Evolutionary conservation across 23 tunicate species (phyloP).

Genomic region (Halocynthia roretzi): DNA sequence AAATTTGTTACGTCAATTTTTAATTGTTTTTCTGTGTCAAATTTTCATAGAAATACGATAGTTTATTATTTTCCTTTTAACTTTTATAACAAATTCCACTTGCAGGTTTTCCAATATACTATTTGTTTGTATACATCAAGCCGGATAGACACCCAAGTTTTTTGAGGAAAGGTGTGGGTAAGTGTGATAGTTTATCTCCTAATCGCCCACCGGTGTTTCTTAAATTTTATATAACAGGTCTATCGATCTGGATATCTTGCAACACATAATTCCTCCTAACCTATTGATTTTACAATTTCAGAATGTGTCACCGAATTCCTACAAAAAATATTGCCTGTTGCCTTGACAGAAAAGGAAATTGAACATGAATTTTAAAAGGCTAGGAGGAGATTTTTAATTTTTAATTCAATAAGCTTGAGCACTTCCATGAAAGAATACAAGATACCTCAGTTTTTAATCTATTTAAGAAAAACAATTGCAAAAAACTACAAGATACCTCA

Average conservation of each 20-base stretch:
- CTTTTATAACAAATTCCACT: too few relatives aligned
- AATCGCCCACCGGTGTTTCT: neutral
- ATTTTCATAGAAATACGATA: neutral
- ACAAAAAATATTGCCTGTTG: slow-evolving; percentile 64
- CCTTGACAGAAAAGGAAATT: slow-evolving; percentile 38
- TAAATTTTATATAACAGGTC: neutral
- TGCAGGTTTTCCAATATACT: slow-evolving; percentile 64
- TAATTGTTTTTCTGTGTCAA: neutral
- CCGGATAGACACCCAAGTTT: slow-evolving; percentile 25
- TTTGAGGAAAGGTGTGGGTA: slow-evolving; percentile 10
- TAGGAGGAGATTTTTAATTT: neutral
- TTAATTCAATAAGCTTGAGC: neutral
- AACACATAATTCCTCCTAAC: too few relatives aligned
- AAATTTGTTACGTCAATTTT: neutral
- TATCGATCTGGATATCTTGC: too few relatives aligned
- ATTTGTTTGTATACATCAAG: slow-evolving; percentile 37
- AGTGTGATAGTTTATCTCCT: slow-evolving; percentile 5
- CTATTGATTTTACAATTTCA: neutral
- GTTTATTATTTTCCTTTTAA: too few relatives aligned
- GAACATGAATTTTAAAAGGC: slow-evolving; percentile 41
- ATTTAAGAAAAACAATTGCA: too few relatives aligned
- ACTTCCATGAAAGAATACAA: neutral
- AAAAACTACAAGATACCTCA: too few relatives aligned
- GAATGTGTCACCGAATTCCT: slow-evolving; percentile 17
- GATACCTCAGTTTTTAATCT: neutral